Percentiles rank a stretch among this genome's conserved stretches.
phyloP scores from a whole-genome alignment of 2,888 invertebrate genomes.

The Orthosia gothica region DNA sequence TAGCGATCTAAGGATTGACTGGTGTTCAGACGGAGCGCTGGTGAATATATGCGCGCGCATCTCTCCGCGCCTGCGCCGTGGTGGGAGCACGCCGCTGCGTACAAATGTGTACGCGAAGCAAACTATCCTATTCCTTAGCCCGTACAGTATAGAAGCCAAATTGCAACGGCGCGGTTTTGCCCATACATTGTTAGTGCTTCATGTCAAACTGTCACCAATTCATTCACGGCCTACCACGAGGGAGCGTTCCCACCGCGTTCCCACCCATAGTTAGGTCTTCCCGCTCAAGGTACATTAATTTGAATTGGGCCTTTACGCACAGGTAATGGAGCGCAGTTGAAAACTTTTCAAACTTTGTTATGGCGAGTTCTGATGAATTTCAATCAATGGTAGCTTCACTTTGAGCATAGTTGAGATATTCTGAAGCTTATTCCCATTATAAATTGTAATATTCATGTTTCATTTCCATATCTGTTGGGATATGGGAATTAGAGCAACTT shows the following conservation, averaged over 20 bases:
- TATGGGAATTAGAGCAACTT: slow-evolving; percentile 7
- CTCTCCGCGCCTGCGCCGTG: slow-evolving; percentile 85
- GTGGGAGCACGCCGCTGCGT: slow-evolving; percentile 79
- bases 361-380: not conserved
- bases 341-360: slow-evolving; percentile 25
- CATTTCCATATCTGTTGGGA: slow-evolving; percentile 6
- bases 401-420: not conserved
- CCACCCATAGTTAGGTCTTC: slow-evolving; percentile 65
- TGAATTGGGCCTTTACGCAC: slow-evolving; percentile 47
- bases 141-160: slow-evolving; percentile 25
- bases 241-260: slow-evolving; percentile 64
- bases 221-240: slow-evolving; percentile 67
- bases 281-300: slow-evolving; percentile 58
- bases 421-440: not conserved
- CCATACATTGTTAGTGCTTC: slow-evolving; percentile 58
- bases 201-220: slow-evolving; percentile 71
- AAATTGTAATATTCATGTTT: not conserved
- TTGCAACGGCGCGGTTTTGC: slow-evolving; percentile 30
- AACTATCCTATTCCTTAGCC: slow-evolving; percentile 37
- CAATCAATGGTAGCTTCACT: not conserved
- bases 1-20: slow-evolving; percentile 85
- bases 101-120: slow-evolving; percentile 40
- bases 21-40: slow-evolving; percentile 79
- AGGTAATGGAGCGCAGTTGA: slow-evolving; percentile 30
- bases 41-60: slow-evolving; percentile 90